These are phyloP conservation scores for Darevskia nairensis DNA, from an alignment of 2,797 vertebrate species.

Conservation along the genomic window DNA sequence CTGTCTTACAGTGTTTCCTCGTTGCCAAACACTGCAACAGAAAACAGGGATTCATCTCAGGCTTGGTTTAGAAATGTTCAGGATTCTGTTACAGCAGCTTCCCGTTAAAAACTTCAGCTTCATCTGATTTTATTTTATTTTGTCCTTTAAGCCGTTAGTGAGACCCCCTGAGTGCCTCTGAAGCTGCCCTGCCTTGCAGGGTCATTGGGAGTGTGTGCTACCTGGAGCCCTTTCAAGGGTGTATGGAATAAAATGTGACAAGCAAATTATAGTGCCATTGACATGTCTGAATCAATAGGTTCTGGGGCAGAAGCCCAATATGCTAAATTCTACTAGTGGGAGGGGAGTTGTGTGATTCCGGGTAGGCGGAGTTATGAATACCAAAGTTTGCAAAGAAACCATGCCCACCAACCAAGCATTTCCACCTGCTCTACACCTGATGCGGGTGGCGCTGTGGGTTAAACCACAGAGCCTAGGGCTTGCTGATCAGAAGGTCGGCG, in stretches of 20 bases:
- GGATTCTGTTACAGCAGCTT: background rate
- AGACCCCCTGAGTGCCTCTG: background rate
- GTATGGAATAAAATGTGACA: background rate
- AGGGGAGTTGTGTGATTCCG: background rate
- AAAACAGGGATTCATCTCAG: conserved; percentile 24
- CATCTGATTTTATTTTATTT: no score
- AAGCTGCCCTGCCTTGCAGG: background rate
- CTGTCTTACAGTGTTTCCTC: conserved; percentile 82
- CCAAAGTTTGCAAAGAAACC: background rate
- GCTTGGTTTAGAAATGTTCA: background rate
- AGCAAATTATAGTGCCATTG: background rate
- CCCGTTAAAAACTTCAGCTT: background rate
- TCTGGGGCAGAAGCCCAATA: background rate
- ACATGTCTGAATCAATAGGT: background rate
- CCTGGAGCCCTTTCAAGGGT: background rate
- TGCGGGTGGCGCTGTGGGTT: no score
- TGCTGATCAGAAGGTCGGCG: no score
- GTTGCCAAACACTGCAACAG: conserved; percentile 79
- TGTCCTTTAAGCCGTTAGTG: no score
- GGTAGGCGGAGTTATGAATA: background rate
- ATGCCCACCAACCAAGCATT: background rate
- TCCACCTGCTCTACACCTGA: no score
- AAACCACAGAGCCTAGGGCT: no score
- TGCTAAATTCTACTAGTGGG: background rate
- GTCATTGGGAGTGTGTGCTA: no score